Percentiles rank a stretch among this genome's conserved stretches.
Conservation (phyloP, 35 echinoderm and acorn worm species). For the Nesometra sesokonis region DNA sequence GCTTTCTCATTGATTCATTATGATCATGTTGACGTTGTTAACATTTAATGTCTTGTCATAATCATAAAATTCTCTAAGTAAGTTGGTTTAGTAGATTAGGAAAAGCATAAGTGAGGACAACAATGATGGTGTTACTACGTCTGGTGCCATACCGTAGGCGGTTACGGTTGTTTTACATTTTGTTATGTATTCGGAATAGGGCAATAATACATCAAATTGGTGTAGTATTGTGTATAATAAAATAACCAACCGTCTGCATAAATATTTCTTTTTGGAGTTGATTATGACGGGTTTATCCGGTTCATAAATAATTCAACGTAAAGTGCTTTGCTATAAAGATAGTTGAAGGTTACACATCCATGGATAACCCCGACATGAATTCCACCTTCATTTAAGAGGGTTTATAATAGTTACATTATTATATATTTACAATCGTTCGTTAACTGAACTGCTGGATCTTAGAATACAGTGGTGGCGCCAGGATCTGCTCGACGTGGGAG, state of each 20-base stretch:
- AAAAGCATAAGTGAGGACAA: background rate
- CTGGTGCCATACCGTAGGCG: background rate
- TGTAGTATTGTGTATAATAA: background rate
- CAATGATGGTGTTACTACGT: background rate
- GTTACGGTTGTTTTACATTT: background rate
- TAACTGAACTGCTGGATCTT: no score
- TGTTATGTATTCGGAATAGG: background rate
- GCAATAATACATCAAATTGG: background rate
- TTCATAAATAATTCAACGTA: background rate
- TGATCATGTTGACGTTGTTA: background rate
- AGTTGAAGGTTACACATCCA: background rate
- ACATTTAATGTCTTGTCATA: background rate
- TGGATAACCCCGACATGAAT: background rate
- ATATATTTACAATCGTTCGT: no score
- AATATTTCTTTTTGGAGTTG: background rate
- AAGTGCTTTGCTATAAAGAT: background rate
- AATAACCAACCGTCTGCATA: background rate
- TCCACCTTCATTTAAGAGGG: background rate
- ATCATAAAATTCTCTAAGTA: background rate
- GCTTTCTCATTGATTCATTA: background rate
- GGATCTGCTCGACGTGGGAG: no score
- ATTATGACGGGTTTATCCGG: background rate
- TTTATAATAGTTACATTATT: background rate
- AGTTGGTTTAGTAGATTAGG: background rate
- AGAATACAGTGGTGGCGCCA: no score